phyloP scores from a whole-genome alignment of 2,797 vertebrate species.

The Morelia viridis region DNA sequence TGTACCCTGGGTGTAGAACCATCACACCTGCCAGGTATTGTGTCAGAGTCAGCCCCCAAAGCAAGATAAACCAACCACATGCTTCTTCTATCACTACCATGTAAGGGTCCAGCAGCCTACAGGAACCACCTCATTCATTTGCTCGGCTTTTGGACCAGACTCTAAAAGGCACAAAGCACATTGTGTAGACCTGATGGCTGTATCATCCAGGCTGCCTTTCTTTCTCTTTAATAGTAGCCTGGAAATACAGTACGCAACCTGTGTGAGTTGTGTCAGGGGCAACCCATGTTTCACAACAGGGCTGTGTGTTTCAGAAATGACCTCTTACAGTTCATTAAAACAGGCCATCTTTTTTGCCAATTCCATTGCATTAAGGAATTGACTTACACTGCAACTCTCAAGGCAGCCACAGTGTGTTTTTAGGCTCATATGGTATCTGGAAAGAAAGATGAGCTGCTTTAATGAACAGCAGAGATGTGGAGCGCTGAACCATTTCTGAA shows the following conservation, averaged over 20 bases:
- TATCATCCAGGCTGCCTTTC: background rate
- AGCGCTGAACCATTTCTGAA: background rate
- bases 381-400: background rate
- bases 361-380: background rate
- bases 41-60: background rate
- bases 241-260: background rate
- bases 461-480: background rate
- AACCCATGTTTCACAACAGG: background rate
- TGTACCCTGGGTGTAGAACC: background rate
- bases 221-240: too few relatives aligned
- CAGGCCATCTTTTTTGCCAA: background rate
- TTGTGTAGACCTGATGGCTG: background rate
- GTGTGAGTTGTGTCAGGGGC: too few relatives aligned
- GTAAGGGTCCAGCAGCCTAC: background rate
- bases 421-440: background rate
- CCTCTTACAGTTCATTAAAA: background rate
- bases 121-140: background rate
- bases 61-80: background rate
- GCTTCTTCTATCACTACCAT: background rate
- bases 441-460: background rate
- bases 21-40: background rate
- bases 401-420: background rate
- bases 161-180: background rate
- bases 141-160: background rate
- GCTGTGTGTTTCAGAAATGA: background rate